phyloP scores from a whole-genome alignment of 2,113 vertebrate species.

The Gymnarchus niloticus region DNA sequence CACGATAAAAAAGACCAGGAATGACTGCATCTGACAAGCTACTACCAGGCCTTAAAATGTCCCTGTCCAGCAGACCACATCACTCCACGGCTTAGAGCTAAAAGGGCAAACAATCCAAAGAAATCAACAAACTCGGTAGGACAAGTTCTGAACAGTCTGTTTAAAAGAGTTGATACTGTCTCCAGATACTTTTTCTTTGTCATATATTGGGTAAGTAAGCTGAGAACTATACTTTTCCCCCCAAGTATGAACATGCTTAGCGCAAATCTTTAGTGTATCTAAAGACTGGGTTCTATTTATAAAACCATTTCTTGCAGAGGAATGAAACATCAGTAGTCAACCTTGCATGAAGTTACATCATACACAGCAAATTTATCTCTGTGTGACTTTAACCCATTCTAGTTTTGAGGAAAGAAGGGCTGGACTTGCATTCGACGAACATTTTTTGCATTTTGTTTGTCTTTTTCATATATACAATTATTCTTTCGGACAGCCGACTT shows the following conservation, averaged over 20 bases:
- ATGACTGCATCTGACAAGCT: not conserved
- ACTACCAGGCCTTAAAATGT: not conserved
- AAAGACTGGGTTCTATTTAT: slow-evolving; percentile 21
- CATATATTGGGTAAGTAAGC: not conserved
- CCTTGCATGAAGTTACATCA: slow-evolving; percentile 61
- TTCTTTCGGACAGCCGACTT: not conserved
- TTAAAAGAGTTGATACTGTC: not conserved
- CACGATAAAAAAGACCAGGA: not conserved
- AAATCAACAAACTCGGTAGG: not conserved
- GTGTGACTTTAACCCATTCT: slow-evolving; percentile 9
- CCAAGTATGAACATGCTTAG: not conserved
- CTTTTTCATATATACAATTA: not conserved
- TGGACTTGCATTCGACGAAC: not conserved
- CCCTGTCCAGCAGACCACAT: not conserved
- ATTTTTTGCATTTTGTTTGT: not conserved
- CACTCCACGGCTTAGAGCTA: not conserved
- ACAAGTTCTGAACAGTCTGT: not conserved
- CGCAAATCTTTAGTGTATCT: slow-evolving; percentile 12
- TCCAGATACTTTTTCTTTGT: not conserved
- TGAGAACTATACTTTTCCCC: not conserved
- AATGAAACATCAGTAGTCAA: slow-evolving; percentile 35
- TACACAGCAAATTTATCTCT: slow-evolving; percentile 27
- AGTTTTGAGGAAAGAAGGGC: not conserved
- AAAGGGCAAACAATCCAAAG: not conserved
- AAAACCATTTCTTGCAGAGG: slow-evolving; percentile 24